Evolutionary conservation across 2,113 vertebrate species (phyloP).

Genomic region (human (Homo sapiens)): GRCh38 chr6:51230501-51231000

Average conservation of each 20-base stretch:
- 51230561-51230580: neutral
- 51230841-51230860: neutral
- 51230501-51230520: neutral
- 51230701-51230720: neutral
- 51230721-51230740: neutral
- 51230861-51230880: neutral
- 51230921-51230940: neutral
- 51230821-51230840: neutral
- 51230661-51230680: neutral
- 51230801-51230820: neutral
- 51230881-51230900: neutral
- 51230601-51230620: neutral
- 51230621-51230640: neutral
- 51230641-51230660: neutral
- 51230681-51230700: neutral
- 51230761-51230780: neutral
- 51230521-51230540: neutral
- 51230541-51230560: neutral
- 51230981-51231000: neutral
- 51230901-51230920: neutral
- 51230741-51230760: neutral
- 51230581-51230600: neutral
- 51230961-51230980: constrained; percentile 29
- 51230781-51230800: neutral
- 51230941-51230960: neutral